Base-by-base conservation (phyloP, 1,140 invertebrate species). In the Drosophila gunungcola region DNA sequence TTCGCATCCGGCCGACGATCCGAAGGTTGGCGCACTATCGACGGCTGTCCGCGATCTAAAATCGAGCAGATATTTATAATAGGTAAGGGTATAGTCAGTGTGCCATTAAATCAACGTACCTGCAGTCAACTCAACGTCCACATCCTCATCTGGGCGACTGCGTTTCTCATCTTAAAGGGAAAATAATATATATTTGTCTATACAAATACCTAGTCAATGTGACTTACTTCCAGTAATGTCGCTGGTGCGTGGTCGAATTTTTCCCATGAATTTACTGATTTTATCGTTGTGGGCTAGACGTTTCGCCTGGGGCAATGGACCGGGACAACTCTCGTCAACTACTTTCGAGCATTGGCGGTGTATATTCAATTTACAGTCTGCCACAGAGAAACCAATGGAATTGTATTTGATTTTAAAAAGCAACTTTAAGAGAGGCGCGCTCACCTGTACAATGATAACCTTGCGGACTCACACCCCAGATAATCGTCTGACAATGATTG, bases 381-480 rank as follows among this genome's bases (percentile, higher is more conserved):
- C 9, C 97, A 68, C 70, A 65, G 7, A 48, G 10, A 29, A 29
- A n/a, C 12, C 11, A 4, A 48, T 29, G 13, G 13, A 49, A 53
- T 32, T 5, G 54, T 5, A 54, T 3, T 11, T 12, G 16, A 21
- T 6, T 21, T 64, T 43, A 1, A 9, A 10, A 43, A 12, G 10
- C 16, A 36, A n/a, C 13, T 56, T 41, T 5, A 10, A 16, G 29
- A 12, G 13, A n/a, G 12, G 3, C 6, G 3, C 6, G 25, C 54
- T 77, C 67, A 92, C 91, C 91, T 94, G 95, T 94, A 93, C 98
- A 98, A 82, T 97, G 96, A 94, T 97, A 98, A 69, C 98, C 98
- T 93, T 99, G 98, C 63, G 97, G 97, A 79, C 97, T 97, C 58
- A 99, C 96, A 51, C 98, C 98, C 94, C 97, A 98, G 75, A 99